These are phyloP conservation scores for Propsilocerus akamusi DNA, from an alignment of 1,140 invertebrate species.

Conservation along the genomic window DNA sequence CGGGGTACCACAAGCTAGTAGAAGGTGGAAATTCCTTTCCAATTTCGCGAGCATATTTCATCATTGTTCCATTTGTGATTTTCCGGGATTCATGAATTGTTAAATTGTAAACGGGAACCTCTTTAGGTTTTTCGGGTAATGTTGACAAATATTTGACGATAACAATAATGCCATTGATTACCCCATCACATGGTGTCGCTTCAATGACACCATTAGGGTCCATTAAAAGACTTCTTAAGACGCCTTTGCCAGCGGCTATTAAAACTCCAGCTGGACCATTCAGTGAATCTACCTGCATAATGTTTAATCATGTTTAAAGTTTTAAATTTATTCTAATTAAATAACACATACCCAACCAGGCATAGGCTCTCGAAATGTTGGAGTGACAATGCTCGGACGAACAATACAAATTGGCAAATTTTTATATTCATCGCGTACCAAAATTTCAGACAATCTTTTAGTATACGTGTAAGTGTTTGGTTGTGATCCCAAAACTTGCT, in stretches of 20 bases:
- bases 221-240: conserved; percentile 68
- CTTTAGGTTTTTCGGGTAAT: conserved; percentile 28
- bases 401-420: conserved; percentile 41
- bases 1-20: conserved; percentile 64
- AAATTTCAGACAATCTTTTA: conserved; percentile 45
- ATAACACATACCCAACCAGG: conserved; percentile 48
- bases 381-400: conserved; percentile 50
- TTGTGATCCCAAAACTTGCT: conserved; percentile 41
- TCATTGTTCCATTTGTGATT: conserved; percentile 64
- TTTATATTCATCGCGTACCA: conserved; percentile 36
- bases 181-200: conserved; percentile 71
- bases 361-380: conserved; percentile 40
- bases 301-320: neutral
- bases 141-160: conserved; percentile 39
- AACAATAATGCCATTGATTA: conserved; percentile 60
- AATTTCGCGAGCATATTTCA: conserved; percentile 45
- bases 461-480: conserved; percentile 61
- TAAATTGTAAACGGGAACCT: conserved; percentile 55
- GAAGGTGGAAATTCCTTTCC: conserved; percentile 58
- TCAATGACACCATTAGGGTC: conserved; percentile 42
- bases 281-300: conserved; percentile 66
- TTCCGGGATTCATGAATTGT: conserved; percentile 43
- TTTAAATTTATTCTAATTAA: neutral
- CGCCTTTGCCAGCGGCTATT: conserved; percentile 64
- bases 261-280: conserved; percentile 49